These are phyloP conservation scores for Tineola bisselliella DNA, from an alignment of 2,888 invertebrate species.

Conservation along the genomic window DNA sequence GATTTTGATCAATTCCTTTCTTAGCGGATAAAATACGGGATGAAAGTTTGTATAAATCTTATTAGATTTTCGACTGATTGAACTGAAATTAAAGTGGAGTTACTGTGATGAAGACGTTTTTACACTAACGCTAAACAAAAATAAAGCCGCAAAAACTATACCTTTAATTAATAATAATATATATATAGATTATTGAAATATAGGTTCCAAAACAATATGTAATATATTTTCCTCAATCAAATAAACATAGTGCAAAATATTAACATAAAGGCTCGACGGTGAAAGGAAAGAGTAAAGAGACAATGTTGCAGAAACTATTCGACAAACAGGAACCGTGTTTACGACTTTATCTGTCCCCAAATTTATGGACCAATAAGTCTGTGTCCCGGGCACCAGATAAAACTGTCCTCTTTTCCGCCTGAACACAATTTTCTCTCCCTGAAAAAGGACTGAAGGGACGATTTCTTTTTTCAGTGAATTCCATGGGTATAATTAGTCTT, in stretches of 20 bases:
- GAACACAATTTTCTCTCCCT: conserved; percentile 5
- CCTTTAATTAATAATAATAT: too few species aligned
- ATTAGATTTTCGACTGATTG: too few species aligned
- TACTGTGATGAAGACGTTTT: too few species aligned
- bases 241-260: neutral
- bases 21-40: too few species aligned
- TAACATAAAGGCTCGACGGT: neutral
- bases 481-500: neutral
- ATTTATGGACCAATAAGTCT: conserved; percentile 12
- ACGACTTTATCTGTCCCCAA: conserved; percentile 11
- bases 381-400: conserved; percentile 9
- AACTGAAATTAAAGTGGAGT: too few species aligned
- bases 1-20: too few species aligned
- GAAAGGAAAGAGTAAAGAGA: neutral
- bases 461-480: neutral
- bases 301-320: conserved; percentile 10
- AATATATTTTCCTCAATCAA: neutral
- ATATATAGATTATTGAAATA: too few species aligned
- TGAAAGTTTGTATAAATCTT: too few species aligned
- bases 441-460: neutral
- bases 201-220: too few species aligned
- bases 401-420: conserved; percentile 7
- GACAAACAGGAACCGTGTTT: conserved; percentile 10
- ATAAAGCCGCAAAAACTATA: too few species aligned
- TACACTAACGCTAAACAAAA: too few species aligned